Conservation (phyloP, 2,113 vertebrate genomes). For the Conger conger region DNA sequence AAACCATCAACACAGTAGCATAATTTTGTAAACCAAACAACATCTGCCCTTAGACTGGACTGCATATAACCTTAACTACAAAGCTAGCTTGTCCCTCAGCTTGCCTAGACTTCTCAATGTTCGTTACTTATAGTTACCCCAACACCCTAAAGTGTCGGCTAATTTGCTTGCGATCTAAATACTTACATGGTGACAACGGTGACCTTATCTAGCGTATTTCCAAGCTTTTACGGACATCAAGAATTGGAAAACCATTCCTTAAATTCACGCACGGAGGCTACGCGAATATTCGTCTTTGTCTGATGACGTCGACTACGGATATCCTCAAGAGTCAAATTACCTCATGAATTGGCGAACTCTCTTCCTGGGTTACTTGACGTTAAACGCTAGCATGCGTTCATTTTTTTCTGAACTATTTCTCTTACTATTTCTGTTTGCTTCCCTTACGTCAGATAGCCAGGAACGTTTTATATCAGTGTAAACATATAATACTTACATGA, state of each 20-base stretch:
- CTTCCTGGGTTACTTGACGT: background rate
- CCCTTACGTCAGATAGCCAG: background rate
- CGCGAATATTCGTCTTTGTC: conserved; percentile 21
- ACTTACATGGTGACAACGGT: background rate
- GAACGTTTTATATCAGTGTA: background rate
- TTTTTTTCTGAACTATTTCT: too few relatives aligned
- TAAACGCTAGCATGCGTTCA: too few relatives aligned
- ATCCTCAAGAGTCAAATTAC: conserved; percentile 12
- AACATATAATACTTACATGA: background rate
- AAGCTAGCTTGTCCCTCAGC: background rate
- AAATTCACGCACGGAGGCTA: background rate
- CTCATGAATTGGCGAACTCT: background rate
- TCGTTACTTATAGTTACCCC: too few relatives aligned
- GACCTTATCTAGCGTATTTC: background rate
- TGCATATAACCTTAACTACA: background rate
- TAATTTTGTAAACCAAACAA: background rate
- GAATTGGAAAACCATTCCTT: conserved; percentile 48
- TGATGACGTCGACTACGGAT: conserved; percentile 42
- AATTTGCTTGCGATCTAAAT: background rate
- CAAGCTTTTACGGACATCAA: background rate
- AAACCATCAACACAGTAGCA: background rate
- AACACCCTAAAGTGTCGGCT: too few relatives aligned
- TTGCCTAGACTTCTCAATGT: too few relatives aligned
- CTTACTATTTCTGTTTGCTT: background rate
- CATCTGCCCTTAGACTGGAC: background rate